Conservation (phyloP, 2,113 vertebrate genomes). For the Hippocampus abdominalis region DNA sequence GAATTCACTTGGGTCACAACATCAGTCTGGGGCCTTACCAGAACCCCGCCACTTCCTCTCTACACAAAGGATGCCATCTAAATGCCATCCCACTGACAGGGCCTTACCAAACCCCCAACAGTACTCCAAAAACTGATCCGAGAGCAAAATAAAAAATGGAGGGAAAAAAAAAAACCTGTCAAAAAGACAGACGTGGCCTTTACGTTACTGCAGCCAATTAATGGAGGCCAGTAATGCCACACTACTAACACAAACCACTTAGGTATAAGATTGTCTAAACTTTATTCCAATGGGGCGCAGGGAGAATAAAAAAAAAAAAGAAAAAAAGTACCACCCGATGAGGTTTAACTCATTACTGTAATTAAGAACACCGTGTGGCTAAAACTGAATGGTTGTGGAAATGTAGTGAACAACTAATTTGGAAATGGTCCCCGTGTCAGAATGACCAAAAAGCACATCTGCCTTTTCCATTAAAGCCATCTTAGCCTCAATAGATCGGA, state of each 20-base stretch:
- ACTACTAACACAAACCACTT: neutral
- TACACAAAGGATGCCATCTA: conserved; percentile 30
- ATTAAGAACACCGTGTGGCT: conserved; percentile 8
- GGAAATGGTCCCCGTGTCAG: conserved; percentile 30
- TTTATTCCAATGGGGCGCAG: neutral
- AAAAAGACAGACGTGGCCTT: conserved; percentile 19
- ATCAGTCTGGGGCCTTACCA: conserved; percentile 66
- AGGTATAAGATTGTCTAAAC: neutral
- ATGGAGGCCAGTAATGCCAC: neutral
- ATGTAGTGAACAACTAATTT: conserved; percentile 30
- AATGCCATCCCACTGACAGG: conserved; percentile 44
- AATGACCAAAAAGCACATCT: conserved; percentile 41
- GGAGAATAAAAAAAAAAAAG: neutral
- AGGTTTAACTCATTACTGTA: neutral
- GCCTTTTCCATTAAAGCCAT: conserved; percentile 67
- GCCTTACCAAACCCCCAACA: conserved; percentile 71
- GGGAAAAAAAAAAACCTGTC: neutral
- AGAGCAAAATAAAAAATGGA: conserved; percentile 4
- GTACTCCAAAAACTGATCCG: conserved; percentile 38
- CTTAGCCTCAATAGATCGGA: conserved; percentile 3
- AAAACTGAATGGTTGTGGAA: conserved; percentile 9
- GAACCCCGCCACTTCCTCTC: conserved; percentile 44
- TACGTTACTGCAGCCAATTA: conserved; percentile 23
- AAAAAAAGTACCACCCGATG: conserved; percentile 2
- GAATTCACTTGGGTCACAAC: conserved; percentile 26